Base-by-base conservation (phyloP, 2,797 vertebrate genomes). In the Bradypus variegatus region DNA sequence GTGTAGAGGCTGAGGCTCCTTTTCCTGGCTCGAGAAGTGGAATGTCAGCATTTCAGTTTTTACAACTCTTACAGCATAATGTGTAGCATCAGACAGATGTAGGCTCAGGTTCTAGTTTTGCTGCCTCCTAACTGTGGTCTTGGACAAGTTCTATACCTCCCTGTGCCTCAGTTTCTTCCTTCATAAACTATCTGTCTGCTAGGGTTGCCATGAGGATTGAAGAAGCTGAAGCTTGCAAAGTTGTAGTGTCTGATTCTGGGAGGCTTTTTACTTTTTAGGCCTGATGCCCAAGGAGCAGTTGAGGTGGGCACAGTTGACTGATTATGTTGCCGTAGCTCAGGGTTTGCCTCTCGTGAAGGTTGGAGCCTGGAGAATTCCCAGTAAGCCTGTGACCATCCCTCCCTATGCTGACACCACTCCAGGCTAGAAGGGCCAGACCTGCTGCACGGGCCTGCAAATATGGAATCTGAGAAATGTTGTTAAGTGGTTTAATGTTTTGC, bases 31-130 rank as follows among this genome's bases (percentile, higher is more conserved):
- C 14, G 2, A n/a, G 87, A 38, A 67, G 48, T 2, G 1, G 50
- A 25, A 48, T 1, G 19, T 82, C 69, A 55, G 50, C 45, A 2
- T 60, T 53, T 79, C 33, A 3, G 31, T 41, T 29, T 69, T 50
- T 19, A 5, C 48, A 38, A 1, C 1, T 25, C 27, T 15, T 16
- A 2, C 13, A 1, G 36, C 15, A 33, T 6, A 0, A 0, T 6
- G 8, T 4, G 1, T 23, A 19, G 36, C 9, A 1, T n/a, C n/a
- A 6, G 73, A 25, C 33, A 45, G 75, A 76, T 33, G 25, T 3
- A 33, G 73, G 41, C 72, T 87, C 36, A n/a, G n/a, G 38, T 45
- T 62, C 87, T 15, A 14, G 25, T 55, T 41, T 33, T 48, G 31
- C 27, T 5, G 33, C 80, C 73, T 60, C 45, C 15, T 80, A 14